phyloP scores from a whole-genome alignment of 2,113 vertebrate genomes.

The Carassius carassius region DNA sequence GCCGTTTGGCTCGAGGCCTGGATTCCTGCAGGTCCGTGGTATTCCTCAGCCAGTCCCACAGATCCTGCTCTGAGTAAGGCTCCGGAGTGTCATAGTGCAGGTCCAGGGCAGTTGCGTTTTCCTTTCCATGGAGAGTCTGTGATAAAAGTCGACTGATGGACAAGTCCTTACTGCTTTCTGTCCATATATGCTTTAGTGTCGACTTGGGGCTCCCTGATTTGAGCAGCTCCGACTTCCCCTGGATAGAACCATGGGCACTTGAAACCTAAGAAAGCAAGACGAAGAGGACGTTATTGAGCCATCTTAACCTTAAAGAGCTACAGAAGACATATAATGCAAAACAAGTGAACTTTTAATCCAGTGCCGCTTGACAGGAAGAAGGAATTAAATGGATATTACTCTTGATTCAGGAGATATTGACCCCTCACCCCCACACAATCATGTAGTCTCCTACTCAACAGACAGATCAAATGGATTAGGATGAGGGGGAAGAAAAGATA shows the following conservation, averaged over 20 bases:
- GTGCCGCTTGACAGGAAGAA: slow-evolving; percentile 22
- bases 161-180: slow-evolving; percentile 96
- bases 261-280: slow-evolving; percentile 78
- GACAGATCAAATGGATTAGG: slow-evolving; percentile 56
- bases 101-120: slow-evolving; percentile 94
- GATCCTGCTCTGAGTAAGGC: slow-evolving; percentile 97
- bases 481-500: slow-evolving; percentile 37
- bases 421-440: slow-evolving; percentile 46
- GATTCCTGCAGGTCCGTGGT: slow-evolving; percentile 94
- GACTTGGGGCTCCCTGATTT: slow-evolving; percentile 93
- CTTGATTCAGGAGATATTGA: slow-evolving; percentile 62
- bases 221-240: slow-evolving; percentile 87
- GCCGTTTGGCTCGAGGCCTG: slow-evolving; percentile 88
- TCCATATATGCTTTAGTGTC: slow-evolving; percentile 96
- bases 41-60: slow-evolving; percentile 99
- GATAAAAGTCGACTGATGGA: slow-evolving; percentile 96
- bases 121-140: slow-evolving; percentile 95
- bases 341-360: slow-evolving; percentile 36
- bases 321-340: slow-evolving; percentile 22
- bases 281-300: slow-evolving; percentile 53
- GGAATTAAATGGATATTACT: slow-evolving; percentile 55
- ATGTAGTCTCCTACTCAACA: slow-evolving; percentile 51
- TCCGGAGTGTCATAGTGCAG: slow-evolving; percentile 94
- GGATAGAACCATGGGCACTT: slow-evolving; percentile 84
- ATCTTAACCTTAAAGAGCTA: background rate